These are phyloP conservation scores for Gulo gulo DNA, from an alignment of 2,113 vertebrate species.

Conservation along the genomic window DNA sequence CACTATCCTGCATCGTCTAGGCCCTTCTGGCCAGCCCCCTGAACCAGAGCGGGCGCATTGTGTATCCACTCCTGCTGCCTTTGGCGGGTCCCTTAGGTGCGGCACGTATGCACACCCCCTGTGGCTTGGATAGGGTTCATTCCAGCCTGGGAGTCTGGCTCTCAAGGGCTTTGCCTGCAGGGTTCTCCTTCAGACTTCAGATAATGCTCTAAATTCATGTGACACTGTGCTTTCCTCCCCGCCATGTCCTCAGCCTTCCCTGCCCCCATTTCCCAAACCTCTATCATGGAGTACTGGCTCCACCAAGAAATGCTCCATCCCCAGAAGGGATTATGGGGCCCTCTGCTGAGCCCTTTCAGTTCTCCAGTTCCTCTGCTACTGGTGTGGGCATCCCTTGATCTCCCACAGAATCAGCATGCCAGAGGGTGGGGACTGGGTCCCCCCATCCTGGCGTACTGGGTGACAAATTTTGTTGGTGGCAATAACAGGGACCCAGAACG, in stretches of 20 bases:
- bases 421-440: neutral
- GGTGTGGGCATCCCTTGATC: too few relatives aligned
- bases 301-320: neutral
- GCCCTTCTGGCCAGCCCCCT: neutral
- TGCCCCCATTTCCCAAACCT: neutral
- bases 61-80: neutral
- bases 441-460: neutral
- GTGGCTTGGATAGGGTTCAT: neutral
- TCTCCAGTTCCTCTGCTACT: neutral
- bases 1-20: neutral
- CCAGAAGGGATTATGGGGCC: neutral
- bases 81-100: neutral
- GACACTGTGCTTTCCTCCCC: neutral
- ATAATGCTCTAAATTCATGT: neutral
- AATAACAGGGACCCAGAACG: neutral
- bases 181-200: neutral
- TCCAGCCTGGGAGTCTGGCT: neutral
- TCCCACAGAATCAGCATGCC: neutral
- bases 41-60: fast-evolving
- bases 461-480: neutral
- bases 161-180: neutral
- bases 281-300: neutral
- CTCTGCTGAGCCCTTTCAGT: neutral
- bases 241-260: neutral
- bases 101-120: neutral